Base-by-base conservation (phyloP, 2,113 vertebrate genomes). In the Emydocephalus ijimae region DNA sequence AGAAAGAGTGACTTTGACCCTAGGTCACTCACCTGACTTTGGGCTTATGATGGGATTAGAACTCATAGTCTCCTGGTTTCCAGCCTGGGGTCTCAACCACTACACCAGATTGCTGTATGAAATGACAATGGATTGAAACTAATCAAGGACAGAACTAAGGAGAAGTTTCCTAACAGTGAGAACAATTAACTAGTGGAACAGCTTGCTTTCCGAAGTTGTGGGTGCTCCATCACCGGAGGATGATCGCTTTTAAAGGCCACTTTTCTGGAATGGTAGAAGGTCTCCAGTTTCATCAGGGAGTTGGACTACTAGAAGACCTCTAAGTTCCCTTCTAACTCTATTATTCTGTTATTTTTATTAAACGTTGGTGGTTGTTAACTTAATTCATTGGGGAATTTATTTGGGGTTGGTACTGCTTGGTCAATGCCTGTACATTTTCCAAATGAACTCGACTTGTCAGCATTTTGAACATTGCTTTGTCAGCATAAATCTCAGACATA, bases 381-480 rank as follows among this genome's bases (percentile, higher is more conserved):
- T 43, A 81, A 9, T 81, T 21, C 74, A 43, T 43, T 43, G 18
- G 18, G 15, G 74, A 81, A 21, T 81, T 39, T 81, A 5, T 81
- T 81, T 43, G 34, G 34, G 34, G 34, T 81, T 43, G 74, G 34
- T 43, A 81, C 6, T 6, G 6, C 69, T 81, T 39, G 34, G 69
- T 6, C 34, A 39, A 81, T 81, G 39, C 14, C 45, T 59, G 94
- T 92, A 29, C 21, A 54, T 91, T 45, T 92, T 39, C 21, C 54
- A 56, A 87, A 11, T 93, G 5, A 92, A 7, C 26, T 8, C 14
- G 0, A 5, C 59, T 88, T 88, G 59, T 85, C 34, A 1, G 0
- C 3, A 5, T 26, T 52, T 74, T 50, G 39, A 64, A 14, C 21
- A 4, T 8, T 1, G 0, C 0, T 34, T 21, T 59, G 0, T 92